Conservation (phyloP, 2,888 invertebrate species). For the Amiota communis region DNA sequence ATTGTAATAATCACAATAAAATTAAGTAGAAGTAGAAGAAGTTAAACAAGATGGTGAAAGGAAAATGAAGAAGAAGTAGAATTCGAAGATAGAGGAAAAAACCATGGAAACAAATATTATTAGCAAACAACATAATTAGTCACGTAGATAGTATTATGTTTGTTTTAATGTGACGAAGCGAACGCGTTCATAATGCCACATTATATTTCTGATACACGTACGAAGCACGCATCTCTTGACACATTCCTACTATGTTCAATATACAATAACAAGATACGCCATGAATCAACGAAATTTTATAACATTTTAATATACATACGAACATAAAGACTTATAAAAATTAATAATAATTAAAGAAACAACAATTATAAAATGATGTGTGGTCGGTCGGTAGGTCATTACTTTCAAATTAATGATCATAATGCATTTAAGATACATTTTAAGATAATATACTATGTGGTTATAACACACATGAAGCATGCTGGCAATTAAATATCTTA, state of each 20-base stretch:
- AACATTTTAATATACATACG: no score
- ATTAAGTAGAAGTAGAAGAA: conserved; percentile 22
- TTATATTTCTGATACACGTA: conserved; percentile 38
- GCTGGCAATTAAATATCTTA: no score
- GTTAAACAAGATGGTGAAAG: conserved; percentile 30
- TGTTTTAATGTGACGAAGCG: conserved; percentile 53
- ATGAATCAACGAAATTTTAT: no score
- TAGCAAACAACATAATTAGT: conserved; percentile 58
- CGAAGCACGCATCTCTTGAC: no score
- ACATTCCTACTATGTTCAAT: background rate
- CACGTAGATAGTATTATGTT: conserved; percentile 59
- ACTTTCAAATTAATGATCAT: no score
- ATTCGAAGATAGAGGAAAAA: conserved; percentile 31
- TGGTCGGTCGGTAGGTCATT: no score
- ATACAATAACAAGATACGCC: background rate
- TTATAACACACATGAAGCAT: no score
- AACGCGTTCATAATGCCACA: conserved; percentile 59
- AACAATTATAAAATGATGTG: background rate
- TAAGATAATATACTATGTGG: no score
- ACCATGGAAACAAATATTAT: conserved; percentile 39
- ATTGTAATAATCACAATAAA: background rate
- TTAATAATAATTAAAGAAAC: conserved; percentile 10
- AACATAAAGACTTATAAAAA: no score
- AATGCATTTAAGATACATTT: no score
- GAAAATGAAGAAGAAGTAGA: background rate